These are phyloP conservation scores for Pseudorhombus dupliciocellatus DNA, from an alignment of 2,113 vertebrate species.

Conservation along the genomic window DNA sequence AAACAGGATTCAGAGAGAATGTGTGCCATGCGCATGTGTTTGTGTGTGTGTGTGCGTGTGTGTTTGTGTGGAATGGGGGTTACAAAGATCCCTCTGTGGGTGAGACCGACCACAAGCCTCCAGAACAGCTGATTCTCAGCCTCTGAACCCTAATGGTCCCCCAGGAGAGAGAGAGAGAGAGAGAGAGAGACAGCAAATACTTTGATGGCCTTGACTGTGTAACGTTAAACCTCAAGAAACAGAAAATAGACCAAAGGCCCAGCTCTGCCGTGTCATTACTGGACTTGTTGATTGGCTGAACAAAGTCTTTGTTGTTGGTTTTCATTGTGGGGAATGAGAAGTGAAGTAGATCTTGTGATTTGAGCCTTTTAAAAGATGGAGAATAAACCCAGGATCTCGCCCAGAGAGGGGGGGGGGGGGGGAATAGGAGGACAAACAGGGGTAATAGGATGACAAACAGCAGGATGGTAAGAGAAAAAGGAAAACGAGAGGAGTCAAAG, in stretches of 20 bases:
- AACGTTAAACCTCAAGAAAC: constrained; percentile 30
- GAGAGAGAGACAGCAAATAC: constrained; percentile 11
- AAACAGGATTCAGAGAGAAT: background rate
- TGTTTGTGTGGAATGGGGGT: constrained; percentile 41
- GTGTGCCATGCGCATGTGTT: constrained; percentile 19
- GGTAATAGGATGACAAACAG: background rate
- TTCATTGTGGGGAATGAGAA: constrained; percentile 1
- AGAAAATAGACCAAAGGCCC: constrained; percentile 35
- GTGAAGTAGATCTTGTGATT: constrained; percentile 1
- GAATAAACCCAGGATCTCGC: background rate
- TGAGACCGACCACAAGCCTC: constrained; percentile 64
- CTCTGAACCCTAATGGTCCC: constrained; percentile 43
- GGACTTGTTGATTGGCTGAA: constrained; percentile 15
- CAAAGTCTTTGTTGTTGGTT: constrained; percentile 5
- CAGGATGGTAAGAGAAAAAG: constrained; percentile 24
- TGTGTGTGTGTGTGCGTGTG: constrained; percentile 27
- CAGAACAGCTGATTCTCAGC: constrained; percentile 70
- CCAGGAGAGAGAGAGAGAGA: constrained; percentile 30
- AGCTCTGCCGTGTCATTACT: background rate
- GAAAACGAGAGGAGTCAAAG: background rate
- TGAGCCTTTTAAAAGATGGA: background rate
- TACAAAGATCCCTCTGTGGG: constrained; percentile 73
- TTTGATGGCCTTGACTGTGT: constrained; percentile 22
- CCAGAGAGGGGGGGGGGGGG: background rate
- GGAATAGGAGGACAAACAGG: background rate